phyloP scores from a whole-genome alignment of 2,888 invertebrate species.

The Prosopocoilus inquinatus region DNA sequence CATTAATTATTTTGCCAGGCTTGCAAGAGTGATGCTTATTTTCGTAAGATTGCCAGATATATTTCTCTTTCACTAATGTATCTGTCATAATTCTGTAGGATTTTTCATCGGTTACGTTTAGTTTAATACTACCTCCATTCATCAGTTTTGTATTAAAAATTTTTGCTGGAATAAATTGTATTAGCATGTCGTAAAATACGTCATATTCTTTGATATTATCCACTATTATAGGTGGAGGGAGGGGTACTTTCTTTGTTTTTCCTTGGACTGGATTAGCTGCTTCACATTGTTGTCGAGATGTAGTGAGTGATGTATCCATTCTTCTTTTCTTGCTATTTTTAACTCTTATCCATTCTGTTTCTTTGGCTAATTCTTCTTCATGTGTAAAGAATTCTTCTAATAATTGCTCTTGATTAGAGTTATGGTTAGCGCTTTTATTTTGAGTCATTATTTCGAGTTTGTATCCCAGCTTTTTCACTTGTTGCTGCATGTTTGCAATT shows the following conservation, averaged over 20 bases:
- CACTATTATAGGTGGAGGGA: neutral
- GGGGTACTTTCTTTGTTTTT: neutral
- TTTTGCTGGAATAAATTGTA: too few relatives aligned
- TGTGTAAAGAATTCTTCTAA: slow-evolving; percentile 16
- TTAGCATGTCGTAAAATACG: too few relatives aligned
- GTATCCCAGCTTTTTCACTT: neutral
- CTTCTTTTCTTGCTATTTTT: neutral
- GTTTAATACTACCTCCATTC: too few relatives aligned
- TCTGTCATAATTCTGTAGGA: too few relatives aligned
- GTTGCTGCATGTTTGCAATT: neutral
- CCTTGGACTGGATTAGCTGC: too few relatives aligned
- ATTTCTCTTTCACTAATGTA: neutral
- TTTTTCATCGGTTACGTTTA: too few relatives aligned
- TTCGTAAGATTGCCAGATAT: too few relatives aligned
- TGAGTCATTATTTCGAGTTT: neutral
- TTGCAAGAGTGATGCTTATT: neutral
- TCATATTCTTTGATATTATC: neutral
- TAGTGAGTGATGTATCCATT: neutral
- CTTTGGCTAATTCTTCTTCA: slow-evolving; percentile 12
- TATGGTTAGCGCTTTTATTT: neutral
- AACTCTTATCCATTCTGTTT: slow-evolving; percentile 7
- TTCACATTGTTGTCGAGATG: neutral
- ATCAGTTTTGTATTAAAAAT: neutral
- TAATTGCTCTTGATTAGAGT: too few relatives aligned
- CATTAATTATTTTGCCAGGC: neutral